phyloP scores from a whole-genome alignment of 1,140 invertebrate genomes.

The Calephelis virginiensis region DNA sequence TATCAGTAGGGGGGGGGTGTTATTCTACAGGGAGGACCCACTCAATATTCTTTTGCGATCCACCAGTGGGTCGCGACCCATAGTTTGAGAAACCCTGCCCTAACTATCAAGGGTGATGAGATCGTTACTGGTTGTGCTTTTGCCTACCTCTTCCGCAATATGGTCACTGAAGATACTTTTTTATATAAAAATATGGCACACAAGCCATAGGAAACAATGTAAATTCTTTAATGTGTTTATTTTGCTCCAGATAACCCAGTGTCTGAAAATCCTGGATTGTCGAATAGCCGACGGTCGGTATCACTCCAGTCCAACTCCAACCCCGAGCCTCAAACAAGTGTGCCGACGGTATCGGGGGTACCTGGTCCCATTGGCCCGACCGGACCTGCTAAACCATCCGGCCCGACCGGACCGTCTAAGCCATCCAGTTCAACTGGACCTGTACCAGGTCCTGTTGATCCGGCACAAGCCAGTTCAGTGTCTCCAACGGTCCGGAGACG shows the following conservation, averaged over 20 bases:
- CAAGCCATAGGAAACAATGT: no score
- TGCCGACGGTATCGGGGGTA: neutral
- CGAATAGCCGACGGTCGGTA: neutral
- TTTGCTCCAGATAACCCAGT: neutral
- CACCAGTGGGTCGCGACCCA: no score
- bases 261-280: neutral
- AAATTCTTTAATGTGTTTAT: neutral
- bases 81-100: no score
- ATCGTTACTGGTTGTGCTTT: no score
- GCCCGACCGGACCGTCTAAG: neutral
- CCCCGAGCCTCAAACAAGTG: neutral
- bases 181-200: neutral
- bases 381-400: neutral
- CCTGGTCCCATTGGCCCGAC: neutral
- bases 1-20: no score
- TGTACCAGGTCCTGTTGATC: neutral
- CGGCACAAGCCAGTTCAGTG: neutral
- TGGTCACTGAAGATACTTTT: neutral
- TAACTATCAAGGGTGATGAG: no score
- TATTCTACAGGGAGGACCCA: no score
- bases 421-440: neutral
- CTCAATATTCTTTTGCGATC: no score
- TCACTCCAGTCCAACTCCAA: neutral
- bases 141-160: no score
- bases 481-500: constrained; percentile 6